phyloP scores from a whole-genome alignment of 2,888 invertebrate species.

The Nomada fucata region DNA sequence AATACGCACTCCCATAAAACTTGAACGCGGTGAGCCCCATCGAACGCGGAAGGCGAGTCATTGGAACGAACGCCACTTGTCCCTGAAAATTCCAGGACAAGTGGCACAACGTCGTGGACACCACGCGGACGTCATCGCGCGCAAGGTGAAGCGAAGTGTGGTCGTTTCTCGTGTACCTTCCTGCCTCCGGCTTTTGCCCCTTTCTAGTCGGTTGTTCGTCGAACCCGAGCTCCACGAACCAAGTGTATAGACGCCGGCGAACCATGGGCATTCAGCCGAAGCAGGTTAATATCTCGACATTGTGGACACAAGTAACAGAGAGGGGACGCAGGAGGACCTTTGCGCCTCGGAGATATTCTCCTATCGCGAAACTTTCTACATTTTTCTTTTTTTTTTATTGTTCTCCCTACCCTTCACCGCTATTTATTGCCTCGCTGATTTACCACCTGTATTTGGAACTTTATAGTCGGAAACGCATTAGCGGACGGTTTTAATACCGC shows the following conservation, averaged over 20 bases:
- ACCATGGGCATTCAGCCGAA: constrained; percentile 76
- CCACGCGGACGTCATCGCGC: constrained; percentile 63
- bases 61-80: constrained; percentile 71
- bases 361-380: constrained; percentile 57
- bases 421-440: constrained; percentile 55
- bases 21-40: constrained; percentile 54
- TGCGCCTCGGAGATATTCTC: constrained; percentile 63
- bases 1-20: constrained; percentile 46
- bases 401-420: not conserved
- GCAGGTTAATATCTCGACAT: constrained; percentile 81
- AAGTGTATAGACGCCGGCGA: constrained; percentile 52
- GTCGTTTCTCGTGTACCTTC: constrained; percentile 54
- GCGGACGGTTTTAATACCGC: constrained; percentile 45
- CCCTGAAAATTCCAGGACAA: constrained; percentile 79
- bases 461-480: constrained; percentile 52
- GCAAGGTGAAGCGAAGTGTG: constrained; percentile 67
- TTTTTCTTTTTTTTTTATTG: constrained; percentile 12
- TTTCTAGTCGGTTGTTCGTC: constrained; percentile 50
- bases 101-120: constrained; percentile 72
- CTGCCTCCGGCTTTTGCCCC: constrained; percentile 36
- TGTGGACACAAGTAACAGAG: constrained; percentile 81
- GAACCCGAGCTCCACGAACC: constrained; percentile 12
- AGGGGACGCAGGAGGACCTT: constrained; percentile 47
- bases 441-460: constrained; percentile 54
- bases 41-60: constrained; percentile 69